Evolutionary conservation across 2,797 vertebrate species (phyloP).

Genomic region (Gymnothorax reevesii): DNA sequence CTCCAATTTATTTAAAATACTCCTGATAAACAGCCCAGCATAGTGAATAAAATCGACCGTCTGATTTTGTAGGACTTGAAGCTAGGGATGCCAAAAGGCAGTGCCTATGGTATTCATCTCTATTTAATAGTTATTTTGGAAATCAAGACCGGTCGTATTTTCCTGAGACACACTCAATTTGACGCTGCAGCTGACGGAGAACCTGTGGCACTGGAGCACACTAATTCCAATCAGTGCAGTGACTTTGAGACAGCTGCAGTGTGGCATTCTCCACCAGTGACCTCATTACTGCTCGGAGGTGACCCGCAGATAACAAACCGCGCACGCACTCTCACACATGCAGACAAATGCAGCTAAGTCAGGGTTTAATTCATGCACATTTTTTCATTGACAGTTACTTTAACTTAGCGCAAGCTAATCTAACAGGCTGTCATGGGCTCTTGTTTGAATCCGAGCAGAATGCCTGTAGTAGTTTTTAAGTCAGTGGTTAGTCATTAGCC

Average conservation of each 20-base stretch:
- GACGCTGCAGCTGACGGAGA: slow-evolving; percentile 8
- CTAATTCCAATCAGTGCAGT: slow-evolving; percentile 27
- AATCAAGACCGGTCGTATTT: neutral
- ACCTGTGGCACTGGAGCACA: neutral
- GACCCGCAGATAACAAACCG: neutral
- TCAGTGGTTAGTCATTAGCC: neutral
- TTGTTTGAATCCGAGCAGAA: neutral
- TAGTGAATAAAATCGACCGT: slow-evolving; percentile 28
- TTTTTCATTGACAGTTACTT: neutral
- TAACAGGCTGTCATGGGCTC: neutral
- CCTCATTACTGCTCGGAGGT: slow-evolving; percentile 21
- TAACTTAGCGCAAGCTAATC: neutral
- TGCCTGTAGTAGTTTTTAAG: neutral
- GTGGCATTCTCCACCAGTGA: slow-evolving; percentile 10
- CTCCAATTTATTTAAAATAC: slow-evolving; percentile 29
- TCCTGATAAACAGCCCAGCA: slow-evolving; percentile 26
- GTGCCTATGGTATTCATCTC: slow-evolving; percentile 25
- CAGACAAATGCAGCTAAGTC: neutral
- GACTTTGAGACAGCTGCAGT: slow-evolving; percentile 21
- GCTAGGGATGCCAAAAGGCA: slow-evolving; percentile 15
- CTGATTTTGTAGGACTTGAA: slow-evolving; percentile 27
- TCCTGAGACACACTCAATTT: slow-evolving; percentile 21
- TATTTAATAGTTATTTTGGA: slow-evolving; percentile 22
- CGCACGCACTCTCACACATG: neutral
- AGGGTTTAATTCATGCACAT: neutral